Conservation (phyloP, 2,888 invertebrate genomes). For the Clusia tigrina region DNA sequence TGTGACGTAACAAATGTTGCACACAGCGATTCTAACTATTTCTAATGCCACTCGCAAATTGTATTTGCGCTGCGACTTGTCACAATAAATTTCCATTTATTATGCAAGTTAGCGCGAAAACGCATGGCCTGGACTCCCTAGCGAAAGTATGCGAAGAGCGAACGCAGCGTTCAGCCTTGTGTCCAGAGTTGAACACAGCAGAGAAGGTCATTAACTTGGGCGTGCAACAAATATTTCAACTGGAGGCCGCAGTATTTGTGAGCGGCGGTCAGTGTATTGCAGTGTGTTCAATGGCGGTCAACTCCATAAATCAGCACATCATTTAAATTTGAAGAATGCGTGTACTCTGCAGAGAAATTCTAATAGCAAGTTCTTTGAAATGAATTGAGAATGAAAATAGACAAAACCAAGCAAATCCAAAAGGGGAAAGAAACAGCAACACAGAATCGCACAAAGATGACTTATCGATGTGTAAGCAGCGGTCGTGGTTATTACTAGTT, state of each 20-base stretch:
- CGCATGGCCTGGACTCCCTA: too few species aligned
- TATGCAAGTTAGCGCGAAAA: constrained; percentile 7
- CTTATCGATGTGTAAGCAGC: neutral
- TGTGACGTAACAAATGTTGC: constrained; percentile 7
- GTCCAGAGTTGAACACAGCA: neutral
- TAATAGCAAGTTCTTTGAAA: neutral
- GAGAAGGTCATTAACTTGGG: constrained; percentile 8
- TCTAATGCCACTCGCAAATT: neutral
- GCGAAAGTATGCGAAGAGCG: neutral
- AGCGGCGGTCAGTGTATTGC: neutral
- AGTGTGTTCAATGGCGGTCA: neutral
- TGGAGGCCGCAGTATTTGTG: neutral
- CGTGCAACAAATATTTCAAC: constrained; percentile 4
- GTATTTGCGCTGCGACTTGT: neutral
- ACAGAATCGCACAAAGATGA: too few species aligned
- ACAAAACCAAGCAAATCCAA: neutral
- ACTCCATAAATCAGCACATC: constrained; percentile 6
- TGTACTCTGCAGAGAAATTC: neutral
- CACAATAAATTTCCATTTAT: constrained; percentile 8
- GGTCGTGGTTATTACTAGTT: too few species aligned
- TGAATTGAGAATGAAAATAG: neutral
- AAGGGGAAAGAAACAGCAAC: too few species aligned
- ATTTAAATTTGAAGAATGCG: constrained; percentile 1
- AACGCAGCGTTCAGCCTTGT: neutral
- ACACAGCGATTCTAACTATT: neutral